Evolutionary conservation across 2,888 invertebrate species (phyloP).

Genomic region (Heliconius aoede): DNA sequence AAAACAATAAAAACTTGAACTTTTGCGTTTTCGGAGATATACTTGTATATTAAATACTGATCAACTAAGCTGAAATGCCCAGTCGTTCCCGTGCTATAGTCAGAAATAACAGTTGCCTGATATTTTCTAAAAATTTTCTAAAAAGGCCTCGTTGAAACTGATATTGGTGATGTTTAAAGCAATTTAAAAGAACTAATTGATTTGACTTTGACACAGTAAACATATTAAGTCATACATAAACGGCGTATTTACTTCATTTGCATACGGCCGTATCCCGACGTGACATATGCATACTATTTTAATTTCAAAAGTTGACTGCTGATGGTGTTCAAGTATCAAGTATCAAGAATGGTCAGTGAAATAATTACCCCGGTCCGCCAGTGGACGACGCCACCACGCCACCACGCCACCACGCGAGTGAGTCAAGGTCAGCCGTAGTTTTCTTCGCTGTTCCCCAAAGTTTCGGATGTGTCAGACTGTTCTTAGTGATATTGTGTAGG

Average conservation of each 20-base stretch:
- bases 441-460: slow-evolving; percentile 79
- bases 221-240: neutral
- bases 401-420: slow-evolving; percentile 72
- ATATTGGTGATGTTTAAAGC: neutral
- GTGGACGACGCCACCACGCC: too few relatives aligned
- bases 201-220: neutral
- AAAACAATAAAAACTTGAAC: neutral
- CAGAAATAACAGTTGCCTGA: too few relatives aligned
- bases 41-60: too few relatives aligned
- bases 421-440: slow-evolving; percentile 80
- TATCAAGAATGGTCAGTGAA: slow-evolving; percentile 55
- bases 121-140: neutral
- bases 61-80: too few relatives aligned
- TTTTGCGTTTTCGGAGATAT: neutral
- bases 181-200: neutral
- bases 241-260: slow-evolving; percentile 19
- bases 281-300: slow-evolving; percentile 14
- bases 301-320: slow-evolving; percentile 32
- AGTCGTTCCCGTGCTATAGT: neutral
- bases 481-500: slow-evolving; percentile 79
- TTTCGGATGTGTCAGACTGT: slow-evolving; percentile 82
- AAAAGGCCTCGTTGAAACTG: neutral
- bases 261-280: slow-evolving; percentile 13
- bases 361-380: slow-evolving; percentile 68
- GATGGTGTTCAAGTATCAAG: slow-evolving; percentile 52